A percentile compares a stretch with the other conserved stretches of the same genome.
Evolutionary conservation across 92 coral and sea anemone species (phyloP).

Genomic region (Pocillopora grandis): DNA sequence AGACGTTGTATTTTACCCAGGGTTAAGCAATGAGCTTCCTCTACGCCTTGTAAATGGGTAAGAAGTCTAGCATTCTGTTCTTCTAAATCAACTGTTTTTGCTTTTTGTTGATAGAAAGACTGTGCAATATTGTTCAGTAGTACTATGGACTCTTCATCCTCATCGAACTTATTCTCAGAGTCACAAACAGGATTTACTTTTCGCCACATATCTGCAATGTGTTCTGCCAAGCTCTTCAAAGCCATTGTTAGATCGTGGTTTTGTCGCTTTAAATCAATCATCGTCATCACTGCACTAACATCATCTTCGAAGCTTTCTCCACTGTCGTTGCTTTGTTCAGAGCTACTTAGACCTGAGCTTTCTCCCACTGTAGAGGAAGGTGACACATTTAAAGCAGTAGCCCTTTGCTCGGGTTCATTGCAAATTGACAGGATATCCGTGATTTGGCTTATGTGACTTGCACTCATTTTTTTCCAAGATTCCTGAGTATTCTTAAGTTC

Average conservation of each 20-base stretch:
- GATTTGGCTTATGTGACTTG: slow-evolving; percentile 17
- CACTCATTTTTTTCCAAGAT: slow-evolving; percentile 11
- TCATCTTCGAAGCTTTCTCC: slow-evolving; percentile 16
- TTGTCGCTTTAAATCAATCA: background rate
- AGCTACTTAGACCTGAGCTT: background rate
- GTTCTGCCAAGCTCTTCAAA: background rate
- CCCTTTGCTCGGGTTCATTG: background rate
- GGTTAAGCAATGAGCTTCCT: slow-evolving; percentile 27
- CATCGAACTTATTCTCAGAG: background rate
- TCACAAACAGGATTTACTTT: background rate
- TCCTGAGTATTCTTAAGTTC: slow-evolving; percentile 14
- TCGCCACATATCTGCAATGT: slow-evolving; percentile 18
- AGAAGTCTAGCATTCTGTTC: slow-evolving; percentile 20
- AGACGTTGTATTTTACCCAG: slow-evolving; percentile 32
- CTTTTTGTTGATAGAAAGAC: background rate
- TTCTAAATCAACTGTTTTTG: slow-evolving; percentile 14
- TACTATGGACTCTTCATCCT: slow-evolving; percentile 2
- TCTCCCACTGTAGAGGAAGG: slow-evolving; percentile 2
- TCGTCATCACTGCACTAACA: background rate
- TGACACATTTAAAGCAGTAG: background rate
- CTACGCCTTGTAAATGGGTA: slow-evolving; percentile 3
- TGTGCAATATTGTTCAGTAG: slow-evolving; percentile 10
- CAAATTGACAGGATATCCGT: slow-evolving; percentile 1
- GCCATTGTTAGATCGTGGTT: slow-evolving; percentile 12
- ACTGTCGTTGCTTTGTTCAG: slow-evolving; percentile 21